phyloP scores from a whole-genome alignment of 2,113 vertebrate genomes.

The Theristicus caerulescens region DNA sequence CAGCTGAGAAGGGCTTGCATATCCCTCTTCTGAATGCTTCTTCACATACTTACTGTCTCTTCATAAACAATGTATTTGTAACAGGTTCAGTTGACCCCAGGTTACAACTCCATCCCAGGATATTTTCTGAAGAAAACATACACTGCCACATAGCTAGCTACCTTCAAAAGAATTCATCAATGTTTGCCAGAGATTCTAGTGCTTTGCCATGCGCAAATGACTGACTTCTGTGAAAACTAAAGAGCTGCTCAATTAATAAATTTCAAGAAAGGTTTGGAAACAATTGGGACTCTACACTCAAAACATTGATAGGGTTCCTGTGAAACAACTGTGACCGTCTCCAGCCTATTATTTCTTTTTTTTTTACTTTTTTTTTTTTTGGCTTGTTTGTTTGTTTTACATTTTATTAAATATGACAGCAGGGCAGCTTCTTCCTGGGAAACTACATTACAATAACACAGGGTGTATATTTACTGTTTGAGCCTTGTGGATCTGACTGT shows the following conservation, averaged over 20 bases:
- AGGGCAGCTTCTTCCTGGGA: not conserved
- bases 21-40: not conserved
- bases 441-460: not conserved
- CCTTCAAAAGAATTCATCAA: not conserved
- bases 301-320: not conserved
- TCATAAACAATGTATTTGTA: not conserved
- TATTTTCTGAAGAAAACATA: not conserved
- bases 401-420: not conserved
- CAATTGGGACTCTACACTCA: fast-evolving
- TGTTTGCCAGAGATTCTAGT: not conserved
- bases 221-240: not conserved
- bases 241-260: not conserved
- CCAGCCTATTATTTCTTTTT: not conserved
- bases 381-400: not conserved
- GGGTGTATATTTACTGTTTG: not conserved
- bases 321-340: not conserved
- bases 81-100: not conserved
- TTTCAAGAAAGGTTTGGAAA: not conserved
- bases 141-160: not conserved
- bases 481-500: not conserved
- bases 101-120: not conserved
- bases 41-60: not conserved
- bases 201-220: not conserved
- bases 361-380: not conserved
- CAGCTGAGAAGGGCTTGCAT: not conserved